These are phyloP conservation scores for Anguilla megastoma DNA, from an alignment of 2,797 vertebrate species.

Conservation along the genomic window DNA sequence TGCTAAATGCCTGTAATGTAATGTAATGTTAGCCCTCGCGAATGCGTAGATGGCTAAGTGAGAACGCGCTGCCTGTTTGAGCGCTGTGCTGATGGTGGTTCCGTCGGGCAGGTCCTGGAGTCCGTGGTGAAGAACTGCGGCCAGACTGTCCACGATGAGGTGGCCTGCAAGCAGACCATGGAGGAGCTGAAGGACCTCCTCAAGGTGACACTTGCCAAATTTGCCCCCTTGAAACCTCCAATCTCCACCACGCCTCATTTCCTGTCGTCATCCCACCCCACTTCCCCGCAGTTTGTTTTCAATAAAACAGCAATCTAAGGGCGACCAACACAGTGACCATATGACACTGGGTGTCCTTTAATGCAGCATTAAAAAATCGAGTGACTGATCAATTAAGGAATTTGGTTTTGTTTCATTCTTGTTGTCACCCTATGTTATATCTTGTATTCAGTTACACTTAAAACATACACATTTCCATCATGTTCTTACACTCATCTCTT, in stretches of 20 bases:
- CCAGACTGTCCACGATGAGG: conserved; percentile 93
- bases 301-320: not conserved
- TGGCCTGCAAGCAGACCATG: conserved; percentile 97
- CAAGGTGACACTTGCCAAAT: conserved; percentile 74
- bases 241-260: not conserved
- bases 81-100: not conserved
- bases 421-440: not conserved
- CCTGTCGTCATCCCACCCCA: not conserved
- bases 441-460: not conserved
- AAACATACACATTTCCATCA: not conserved
- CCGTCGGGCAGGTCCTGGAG: conserved; percentile 82
- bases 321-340: not conserved
- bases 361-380: not conserved
- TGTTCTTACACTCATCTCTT: too few species aligned
- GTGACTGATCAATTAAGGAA: not conserved
- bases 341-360: not conserved
- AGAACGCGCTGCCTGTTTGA: not conserved
- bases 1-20: too few species aligned
- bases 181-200: conserved; percentile 96
- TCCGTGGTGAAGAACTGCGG: conserved; percentile 99
- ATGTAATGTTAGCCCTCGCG: not conserved
- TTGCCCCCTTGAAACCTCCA: not conserved
- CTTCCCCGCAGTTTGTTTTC: too few species aligned
- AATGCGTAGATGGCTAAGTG: not conserved
- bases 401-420: not conserved